Conservation (phyloP, 2,113 vertebrate species). For the Pipra filicauda region DNA sequence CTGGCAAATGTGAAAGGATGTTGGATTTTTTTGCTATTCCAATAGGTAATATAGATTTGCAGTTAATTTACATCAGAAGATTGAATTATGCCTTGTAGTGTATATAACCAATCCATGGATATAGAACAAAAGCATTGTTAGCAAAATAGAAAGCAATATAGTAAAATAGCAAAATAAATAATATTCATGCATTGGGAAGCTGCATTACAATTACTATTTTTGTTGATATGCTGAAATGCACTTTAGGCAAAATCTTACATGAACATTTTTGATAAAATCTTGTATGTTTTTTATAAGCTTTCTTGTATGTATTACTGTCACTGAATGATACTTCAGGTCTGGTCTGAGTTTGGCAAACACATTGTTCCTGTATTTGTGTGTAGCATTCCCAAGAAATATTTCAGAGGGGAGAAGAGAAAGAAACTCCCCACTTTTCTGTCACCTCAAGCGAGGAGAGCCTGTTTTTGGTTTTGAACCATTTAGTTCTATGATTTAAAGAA, state of each 20-base stretch:
- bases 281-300: neutral
- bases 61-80: neutral
- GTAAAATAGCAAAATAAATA: neutral
- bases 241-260: neutral
- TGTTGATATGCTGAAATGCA: neutral
- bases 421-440: fast-evolving
- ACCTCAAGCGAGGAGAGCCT: neutral
- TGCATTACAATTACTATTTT: neutral
- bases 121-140: neutral
- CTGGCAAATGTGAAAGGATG: neutral
- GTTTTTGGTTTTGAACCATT: neutral
- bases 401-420: neutral
- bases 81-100: neutral
- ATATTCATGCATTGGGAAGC: neutral
- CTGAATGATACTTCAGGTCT: neutral
- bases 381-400: neutral
- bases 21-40: neutral
- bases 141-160: neutral
- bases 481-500: neutral
- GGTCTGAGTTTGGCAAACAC: neutral
- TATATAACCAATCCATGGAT: neutral
- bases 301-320: neutral
- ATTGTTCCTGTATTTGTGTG: neutral
- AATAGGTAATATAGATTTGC: neutral
- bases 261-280: neutral